Evolutionary conservation across 2,113 vertebrate genomes (phyloP).

Genomic region (Ammodytes marinus): DNA sequence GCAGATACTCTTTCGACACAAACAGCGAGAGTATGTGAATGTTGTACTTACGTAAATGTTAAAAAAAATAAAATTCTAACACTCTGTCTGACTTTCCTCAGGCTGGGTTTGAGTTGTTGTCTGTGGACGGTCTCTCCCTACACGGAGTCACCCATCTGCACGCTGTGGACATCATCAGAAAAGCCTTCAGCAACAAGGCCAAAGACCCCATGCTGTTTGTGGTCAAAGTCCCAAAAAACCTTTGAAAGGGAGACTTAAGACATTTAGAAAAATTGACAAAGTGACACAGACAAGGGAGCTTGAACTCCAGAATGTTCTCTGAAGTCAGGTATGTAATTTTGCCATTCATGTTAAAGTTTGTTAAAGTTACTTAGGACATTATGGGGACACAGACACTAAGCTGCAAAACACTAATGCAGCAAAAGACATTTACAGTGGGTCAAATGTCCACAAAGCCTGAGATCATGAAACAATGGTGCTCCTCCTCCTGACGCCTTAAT

Average conservation of each 20-base stretch:
- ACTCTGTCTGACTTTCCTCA: slow-evolving; percentile 13
- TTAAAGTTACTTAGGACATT: background rate
- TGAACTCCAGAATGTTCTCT: background rate
- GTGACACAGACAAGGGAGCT: background rate
- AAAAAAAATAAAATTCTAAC: too few relatives aligned
- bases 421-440: background rate
- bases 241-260: slow-evolving; percentile 18
- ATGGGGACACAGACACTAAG: background rate
- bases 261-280: background rate
- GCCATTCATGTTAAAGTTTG: slow-evolving; percentile 34
- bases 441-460: background rate
- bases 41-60: background rate
- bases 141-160: slow-evolving; percentile 92
- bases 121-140: slow-evolving; percentile 91
- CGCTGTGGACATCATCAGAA: slow-evolving; percentile 94
- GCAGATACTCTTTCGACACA: background rate
- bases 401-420: slow-evolving; percentile 1
- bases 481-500: slow-evolving; percentile 29
- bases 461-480: background rate
- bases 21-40: background rate
- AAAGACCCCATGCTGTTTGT: slow-evolving; percentile 95
- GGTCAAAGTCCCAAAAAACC: slow-evolving; percentile 87
- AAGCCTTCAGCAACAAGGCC: slow-evolving; percentile 94
- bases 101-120: slow-evolving; percentile 88
- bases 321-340: slow-evolving; percentile 21